Evolutionary conservation across 2,888 invertebrate species (phyloP), one percentile per base, ranked within the genome.

Genomic region (Tethea ocularis): DNA sequence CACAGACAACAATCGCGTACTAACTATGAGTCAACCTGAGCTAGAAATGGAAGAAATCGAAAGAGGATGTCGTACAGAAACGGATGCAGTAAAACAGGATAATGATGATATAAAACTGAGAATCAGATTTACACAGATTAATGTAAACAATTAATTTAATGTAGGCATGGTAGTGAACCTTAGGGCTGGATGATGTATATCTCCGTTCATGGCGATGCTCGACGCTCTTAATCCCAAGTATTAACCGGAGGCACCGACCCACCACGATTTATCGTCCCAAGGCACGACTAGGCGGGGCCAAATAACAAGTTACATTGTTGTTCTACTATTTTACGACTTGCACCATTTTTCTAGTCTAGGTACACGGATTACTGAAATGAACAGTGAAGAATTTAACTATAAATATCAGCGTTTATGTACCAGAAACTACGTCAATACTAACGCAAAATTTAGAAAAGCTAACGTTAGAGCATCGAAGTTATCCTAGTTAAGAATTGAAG

Each of bases 221-320:
- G 79, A 76, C 79, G 80, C 77, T 84, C 75, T 79, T 88, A 88
- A 89, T 87, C 84, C 83, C 56, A 58, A 73, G 86, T 78, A 85
- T 88, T 86, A 33, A 80, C 81, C 78, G 77, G 80, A 77, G 83
- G 82, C 82, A 78, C 69, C 80, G 78, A 80, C 79, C 82, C 71
- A 66, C 66, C 67, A 78, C 74, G 83, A 88, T 89, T 88, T 88
- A 88, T 87, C 75, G 83, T 78, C 73, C 65, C 68, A 57, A 66
- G 75, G 73, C 80, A 75, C 78, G 75, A 69, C 78, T 75, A 78
- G 83, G 79, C 80, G 76, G 76, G 74, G 77, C 77, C 66, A 66
- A 68, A 71, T 71, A 78, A 79, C 84, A 82, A 78, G 74, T 78
- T 78, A 80, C 82, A 83, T 74, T 81, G 81, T 77, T 79, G 74